Evolutionary conservation across 2,113 vertebrate genomes (phyloP), one percentile per base, ranked within the genome.

Genomic region (Phrynosoma platyrhinos): DNA sequence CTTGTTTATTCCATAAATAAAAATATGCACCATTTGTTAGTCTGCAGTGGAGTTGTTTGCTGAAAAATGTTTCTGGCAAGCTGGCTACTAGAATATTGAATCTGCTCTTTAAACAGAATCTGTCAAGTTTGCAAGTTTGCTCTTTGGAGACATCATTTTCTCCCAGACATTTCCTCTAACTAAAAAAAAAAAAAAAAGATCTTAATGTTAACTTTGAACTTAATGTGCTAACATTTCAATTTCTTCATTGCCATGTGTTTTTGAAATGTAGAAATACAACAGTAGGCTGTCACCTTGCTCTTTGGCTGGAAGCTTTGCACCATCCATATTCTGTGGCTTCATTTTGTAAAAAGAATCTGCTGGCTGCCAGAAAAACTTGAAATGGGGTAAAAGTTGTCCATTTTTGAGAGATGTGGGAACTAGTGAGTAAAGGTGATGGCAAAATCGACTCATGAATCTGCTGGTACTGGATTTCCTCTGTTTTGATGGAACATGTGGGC

Each of bases 41-140:
- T 90, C 91, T 89, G 77, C n/a, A 84, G 47, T 36, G 6, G 40
- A 90, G 13, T 74, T 66, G 16, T 23, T 13, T 90, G 78, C 82
- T 77, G 78, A 92, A 82, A 87, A 72, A 40, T 58, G 79, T 77
- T 82, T 64, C 16, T 84, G 55, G 89, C 62, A 7, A 1, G 47
- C 91, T 72, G 74, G 9, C 30, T 72, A 82, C 79, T 78, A 20
- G 78, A 87, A 78, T 86, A 66, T 53, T n/a, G 0, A 47, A 88
- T 47, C 40, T 88, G 88, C 53, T 90, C 85, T 92, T 78, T 92
- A 87, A 78, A 47, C 78, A 71, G 74, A 79, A 90, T 64, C 84
- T 92, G 71, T 87, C 91, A 89, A 55, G 75, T 92, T n/a, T 85
- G 66, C 91, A 89, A 55, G 75, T 92, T n/a, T 85, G 66, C 83